phyloP scores from a whole-genome alignment of 2,797 vertebrate genomes.

The Cossypha dichroa region DNA sequence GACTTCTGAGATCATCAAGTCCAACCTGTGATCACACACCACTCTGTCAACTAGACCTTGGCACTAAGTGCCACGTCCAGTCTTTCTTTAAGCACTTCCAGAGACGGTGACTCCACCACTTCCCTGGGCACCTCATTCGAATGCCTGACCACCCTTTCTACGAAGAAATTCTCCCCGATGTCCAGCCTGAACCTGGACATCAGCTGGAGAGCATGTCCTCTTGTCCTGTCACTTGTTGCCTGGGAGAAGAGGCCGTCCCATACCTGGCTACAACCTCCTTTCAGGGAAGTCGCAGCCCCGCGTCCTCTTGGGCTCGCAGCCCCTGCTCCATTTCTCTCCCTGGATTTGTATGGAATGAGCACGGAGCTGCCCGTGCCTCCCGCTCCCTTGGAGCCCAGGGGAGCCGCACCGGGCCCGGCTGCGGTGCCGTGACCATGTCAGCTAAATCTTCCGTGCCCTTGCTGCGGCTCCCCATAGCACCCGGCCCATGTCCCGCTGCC shows the following conservation, averaged over 20 bases:
- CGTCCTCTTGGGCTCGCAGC: not conserved
- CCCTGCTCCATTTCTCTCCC: not conserved
- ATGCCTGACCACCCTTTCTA: not conserved
- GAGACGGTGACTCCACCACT: not conserved
- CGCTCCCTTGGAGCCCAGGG: not conserved
- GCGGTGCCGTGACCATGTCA: not conserved
- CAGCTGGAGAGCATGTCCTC: not conserved
- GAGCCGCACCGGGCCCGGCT: rapidly evolving
- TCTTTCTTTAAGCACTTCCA: not conserved
- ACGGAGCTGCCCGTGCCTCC: not conserved
- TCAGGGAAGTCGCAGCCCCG: not conserved
- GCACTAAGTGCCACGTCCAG: not conserved
- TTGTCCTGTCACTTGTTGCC: not conserved
- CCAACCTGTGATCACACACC: not conserved
- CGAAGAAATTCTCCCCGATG: not conserved
- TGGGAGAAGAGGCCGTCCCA: not conserved
- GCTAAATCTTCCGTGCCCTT: not conserved
- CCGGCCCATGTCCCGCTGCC: rapidly evolving
- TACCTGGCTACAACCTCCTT: not conserved
- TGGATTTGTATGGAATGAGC: not conserved
- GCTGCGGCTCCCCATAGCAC: rapidly evolving
- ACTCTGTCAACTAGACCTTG: not conserved
- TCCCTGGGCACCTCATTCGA: too few relatives aligned
- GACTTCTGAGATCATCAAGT: not conserved
- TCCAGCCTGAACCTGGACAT: not conserved